These are phyloP conservation scores for Athripsodes cinereus DNA, from an alignment of 2,888 invertebrate species.

Conservation along the genomic window DNA sequence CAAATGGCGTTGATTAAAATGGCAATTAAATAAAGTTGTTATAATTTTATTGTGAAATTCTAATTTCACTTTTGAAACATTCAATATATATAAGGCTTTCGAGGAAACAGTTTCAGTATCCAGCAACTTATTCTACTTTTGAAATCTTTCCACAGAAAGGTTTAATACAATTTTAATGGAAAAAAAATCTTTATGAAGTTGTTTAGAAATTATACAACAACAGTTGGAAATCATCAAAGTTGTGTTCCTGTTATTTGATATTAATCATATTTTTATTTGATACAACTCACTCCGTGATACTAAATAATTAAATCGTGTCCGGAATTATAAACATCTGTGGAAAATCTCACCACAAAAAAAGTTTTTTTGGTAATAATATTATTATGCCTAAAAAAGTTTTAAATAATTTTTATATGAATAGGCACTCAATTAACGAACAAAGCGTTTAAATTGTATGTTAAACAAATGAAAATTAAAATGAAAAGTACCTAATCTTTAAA, in stretches of 20 bases:
- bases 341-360: not conserved
- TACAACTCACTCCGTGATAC: not conserved
- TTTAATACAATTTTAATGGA: not conserved
- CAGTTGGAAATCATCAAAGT: too few relatives aligned
- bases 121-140: not conserved
- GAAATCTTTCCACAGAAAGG: not conserved
- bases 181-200: not conserved
- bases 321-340: not conserved
- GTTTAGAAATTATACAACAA: too few relatives aligned
- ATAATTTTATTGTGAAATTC: not conserved
- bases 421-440: too few relatives aligned
- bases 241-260: too few relatives aligned
- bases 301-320: not conserved
- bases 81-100: too few relatives aligned
- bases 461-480: too few relatives aligned
- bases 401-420: too few relatives aligned
- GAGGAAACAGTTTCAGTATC: not conserved
- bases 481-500: too few relatives aligned
- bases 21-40: not conserved
- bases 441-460: too few relatives aligned
- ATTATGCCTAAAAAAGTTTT: too few relatives aligned
- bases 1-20: conserved; percentile 2
- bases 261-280: too few relatives aligned
- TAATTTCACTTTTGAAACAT: not conserved
- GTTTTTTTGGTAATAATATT: not conserved